These are phyloP conservation scores for Hystrix cristata DNA, from an alignment of 2,113 vertebrate species.

Conservation along the genomic window DNA sequence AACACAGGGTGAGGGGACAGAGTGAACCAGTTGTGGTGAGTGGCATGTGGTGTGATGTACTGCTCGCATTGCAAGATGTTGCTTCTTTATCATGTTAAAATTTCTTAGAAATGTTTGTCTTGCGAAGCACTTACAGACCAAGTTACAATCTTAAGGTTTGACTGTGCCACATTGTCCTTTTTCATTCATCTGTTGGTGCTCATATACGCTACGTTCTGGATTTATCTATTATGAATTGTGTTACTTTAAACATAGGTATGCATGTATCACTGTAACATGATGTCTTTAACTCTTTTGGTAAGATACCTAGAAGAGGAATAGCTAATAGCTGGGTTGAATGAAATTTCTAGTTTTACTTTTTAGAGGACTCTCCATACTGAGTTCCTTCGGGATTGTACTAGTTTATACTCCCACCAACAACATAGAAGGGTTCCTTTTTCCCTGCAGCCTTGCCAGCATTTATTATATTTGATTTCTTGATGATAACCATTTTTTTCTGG, in stretches of 20 bases:
- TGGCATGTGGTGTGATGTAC: not conserved
- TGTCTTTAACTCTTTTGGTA: not conserved
- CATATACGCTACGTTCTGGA: not conserved
- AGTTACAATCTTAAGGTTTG: not conserved
- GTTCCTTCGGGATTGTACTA: not conserved
- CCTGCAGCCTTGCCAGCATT: not conserved
- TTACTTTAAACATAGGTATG: not conserved
- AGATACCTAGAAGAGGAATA: not conserved
- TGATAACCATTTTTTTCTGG: not conserved
- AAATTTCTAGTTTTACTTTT: not conserved
- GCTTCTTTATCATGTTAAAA: not conserved
- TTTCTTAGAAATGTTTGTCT: not conserved
- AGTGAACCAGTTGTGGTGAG: not conserved
- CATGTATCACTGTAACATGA: not conserved
- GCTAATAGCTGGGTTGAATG: not conserved
- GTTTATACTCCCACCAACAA: not conserved
- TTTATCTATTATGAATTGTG: not conserved
- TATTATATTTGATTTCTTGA: not conserved
- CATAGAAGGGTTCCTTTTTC: not conserved
- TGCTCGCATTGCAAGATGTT: not conserved
- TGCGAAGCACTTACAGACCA: not conserved
- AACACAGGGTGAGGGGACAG: not conserved
- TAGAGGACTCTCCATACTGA: not conserved
- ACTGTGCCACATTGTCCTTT: not conserved
- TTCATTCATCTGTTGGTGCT: not conserved